phyloP scores from a whole-genome alignment of 35 echinoderm and acorn worm species.

The Nesometra sesokonis region DNA sequence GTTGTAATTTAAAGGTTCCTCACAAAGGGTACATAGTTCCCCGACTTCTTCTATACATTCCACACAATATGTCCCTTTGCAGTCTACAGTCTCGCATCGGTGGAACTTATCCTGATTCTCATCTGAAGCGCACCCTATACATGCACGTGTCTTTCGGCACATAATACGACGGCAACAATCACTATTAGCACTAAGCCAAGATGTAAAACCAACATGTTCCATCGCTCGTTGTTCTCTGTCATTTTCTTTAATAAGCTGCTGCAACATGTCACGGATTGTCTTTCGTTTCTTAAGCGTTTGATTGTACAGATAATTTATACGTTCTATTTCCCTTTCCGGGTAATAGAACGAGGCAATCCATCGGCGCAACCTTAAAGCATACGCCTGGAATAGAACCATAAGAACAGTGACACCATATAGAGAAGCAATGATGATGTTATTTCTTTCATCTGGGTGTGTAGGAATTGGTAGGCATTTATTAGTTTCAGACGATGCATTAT shows the following conservation, averaged over 20 bases:
- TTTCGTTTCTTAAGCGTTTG: constrained; percentile 48
- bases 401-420: constrained; percentile 50
- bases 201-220: not conserved
- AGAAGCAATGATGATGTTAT: constrained; percentile 35
- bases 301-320: constrained; percentile 59
- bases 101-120: not conserved
- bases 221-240: not conserved
- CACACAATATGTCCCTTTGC: not conserved
- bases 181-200: not conserved
- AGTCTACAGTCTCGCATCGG: not conserved
- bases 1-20: not conserved
- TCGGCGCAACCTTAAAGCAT: constrained; percentile 46
- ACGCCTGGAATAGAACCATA: constrained; percentile 74
- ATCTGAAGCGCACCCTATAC: not conserved
- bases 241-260: not conserved
- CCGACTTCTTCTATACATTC: not conserved
- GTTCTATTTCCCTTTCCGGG: constrained; percentile 58
- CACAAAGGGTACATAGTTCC: not conserved
- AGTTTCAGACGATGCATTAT: constrained; percentile 44
- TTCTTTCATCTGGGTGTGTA: constrained; percentile 25
- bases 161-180: not conserved
- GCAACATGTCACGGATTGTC: not conserved
- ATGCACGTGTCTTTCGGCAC: not conserved
- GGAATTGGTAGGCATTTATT: constrained; percentile 50
- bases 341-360: constrained; percentile 76